Base-by-base conservation (phyloP, 1,140 invertebrate species). In the Pygmarrhopalites habei region DNA sequence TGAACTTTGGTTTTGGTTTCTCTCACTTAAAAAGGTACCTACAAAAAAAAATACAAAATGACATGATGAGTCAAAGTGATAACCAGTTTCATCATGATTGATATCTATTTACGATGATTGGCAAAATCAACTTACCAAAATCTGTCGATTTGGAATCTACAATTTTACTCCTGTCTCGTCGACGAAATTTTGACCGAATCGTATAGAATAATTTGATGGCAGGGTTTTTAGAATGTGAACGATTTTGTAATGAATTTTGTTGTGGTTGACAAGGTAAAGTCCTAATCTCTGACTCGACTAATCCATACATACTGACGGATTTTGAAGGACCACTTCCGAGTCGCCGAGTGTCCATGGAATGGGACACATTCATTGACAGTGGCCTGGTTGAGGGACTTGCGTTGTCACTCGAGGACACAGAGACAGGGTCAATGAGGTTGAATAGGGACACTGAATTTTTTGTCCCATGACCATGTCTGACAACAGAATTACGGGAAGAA, bases 251-350 rank as follows among this genome's bases (percentile, higher is more conserved):
- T 23, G 15, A 23, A 35, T 35, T 35, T 55, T 46, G 55, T 61
- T 25, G 30, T 29, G 15, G 25, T 29, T 14, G 32, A 2, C 2
- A 12, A 41, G n/a, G 23, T 65, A 43, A 23, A 59, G 23, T n/a
- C 47, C 43, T 55, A 15, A 32, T n/a, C 19, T 5, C 15, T 61
- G 29, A 39, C 23, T 28, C 32, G 2, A 60, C 19, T 23, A 69
- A 28, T 12, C 68, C 68, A 41, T 66, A 66, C 64, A 69, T 66
- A 46, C 68, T 69, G 14, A 69, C 61, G 17, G 67, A 69, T 30
- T 64, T 69, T 5, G 60, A 47, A 58, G 53, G 19, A 52, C 23
- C 23, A 30, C 2, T 10, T 32, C n/a, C 29, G 21, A 57, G 35
- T 12, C 53, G n/a, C 32, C 15, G n/a, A 32, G 29, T 57, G 14